Evolutionary conservation across 2,888 invertebrate genomes (phyloP), one percentile per base, ranked within the genome.

Genomic region (Drosophila siamana): DNA sequence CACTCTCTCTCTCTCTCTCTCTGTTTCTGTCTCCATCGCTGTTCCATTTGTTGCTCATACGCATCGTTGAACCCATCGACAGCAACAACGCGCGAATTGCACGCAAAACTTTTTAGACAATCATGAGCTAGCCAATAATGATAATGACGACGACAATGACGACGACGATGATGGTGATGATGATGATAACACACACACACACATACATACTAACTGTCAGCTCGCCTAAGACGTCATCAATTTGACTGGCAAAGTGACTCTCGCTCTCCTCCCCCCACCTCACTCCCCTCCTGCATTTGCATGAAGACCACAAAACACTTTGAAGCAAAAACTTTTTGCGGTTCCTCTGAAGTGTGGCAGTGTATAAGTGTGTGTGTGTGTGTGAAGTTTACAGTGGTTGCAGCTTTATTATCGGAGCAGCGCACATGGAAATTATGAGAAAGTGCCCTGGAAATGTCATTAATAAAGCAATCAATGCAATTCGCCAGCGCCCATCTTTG

Each of bases 281-380:
- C n/a, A n/a, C n/a, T n/a, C n/a, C n/a, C n/a, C n/a, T n/a, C n/a
- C n/a, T n/a, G n/a, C n/a, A 6, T n/a, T 13, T 44, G 51, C 60
- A 62, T 51, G 55, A 47, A 41, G 50, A 69, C 81, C 79, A 30
- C 84, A 84, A 82, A 80, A 80, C 83, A 85, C 80, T 83, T 85
- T 78, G 71, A 68, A 67, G 78, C 78, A 67, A 64, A 85, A 85
- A 78, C 51, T 84, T 82, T 46, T 7, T 73, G 76, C 60, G 76
- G 76, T 48, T 57, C 24, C 38, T 52, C 19, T 52, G 24, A 46
- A 57, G 43, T 56, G 44, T 59, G 16, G 28, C 3, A 11, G 28
- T 30, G n/a, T n/a, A n/a, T n/a, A n/a, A n/a, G n/a, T n/a, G 28
- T 47, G 36, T 38, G 41, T 36, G 36, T 48, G 43, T 38, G 36